Conservation (phyloP, 2,797 vertebrate genomes). For the Eospalax fontanierii region DNA sequence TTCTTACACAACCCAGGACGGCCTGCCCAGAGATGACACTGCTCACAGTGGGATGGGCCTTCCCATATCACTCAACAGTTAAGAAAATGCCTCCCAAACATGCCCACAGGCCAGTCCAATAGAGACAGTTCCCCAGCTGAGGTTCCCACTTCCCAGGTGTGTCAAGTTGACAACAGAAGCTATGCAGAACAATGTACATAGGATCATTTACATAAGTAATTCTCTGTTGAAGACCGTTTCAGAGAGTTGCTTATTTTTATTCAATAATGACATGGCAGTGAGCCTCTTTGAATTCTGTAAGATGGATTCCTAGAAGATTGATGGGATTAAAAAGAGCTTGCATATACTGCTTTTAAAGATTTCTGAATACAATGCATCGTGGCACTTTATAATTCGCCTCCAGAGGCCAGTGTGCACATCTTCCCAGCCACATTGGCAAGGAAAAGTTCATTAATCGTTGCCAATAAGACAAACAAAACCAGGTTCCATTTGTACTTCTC, state of each 20-base stretch:
- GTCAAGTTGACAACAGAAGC: too few relatives aligned
- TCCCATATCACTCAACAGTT: too few relatives aligned
- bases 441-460: neutral
- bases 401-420: neutral
- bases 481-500: neutral
- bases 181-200: too few relatives aligned
- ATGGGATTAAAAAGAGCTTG: neutral
- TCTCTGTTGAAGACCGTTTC: neutral
- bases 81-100: too few relatives aligned
- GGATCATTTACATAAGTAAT: neutral
- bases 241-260: neutral
- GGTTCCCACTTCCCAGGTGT: too few relatives aligned
- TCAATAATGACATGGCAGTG: neutral
- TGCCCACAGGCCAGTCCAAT: too few relatives aligned
- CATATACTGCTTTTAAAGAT: neutral
- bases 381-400: neutral
- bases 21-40: too few relatives aligned
- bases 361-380: neutral
- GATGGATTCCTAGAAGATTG: neutral
- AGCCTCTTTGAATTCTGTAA: neutral
- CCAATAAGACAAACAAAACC: neutral
- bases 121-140: too few relatives aligned
- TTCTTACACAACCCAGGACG: too few relatives aligned
- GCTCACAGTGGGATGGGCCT: too few relatives aligned
- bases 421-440: accelerated